Conservation (phyloP, 2,888 invertebrate species). For the Pammene aurita region DNA sequence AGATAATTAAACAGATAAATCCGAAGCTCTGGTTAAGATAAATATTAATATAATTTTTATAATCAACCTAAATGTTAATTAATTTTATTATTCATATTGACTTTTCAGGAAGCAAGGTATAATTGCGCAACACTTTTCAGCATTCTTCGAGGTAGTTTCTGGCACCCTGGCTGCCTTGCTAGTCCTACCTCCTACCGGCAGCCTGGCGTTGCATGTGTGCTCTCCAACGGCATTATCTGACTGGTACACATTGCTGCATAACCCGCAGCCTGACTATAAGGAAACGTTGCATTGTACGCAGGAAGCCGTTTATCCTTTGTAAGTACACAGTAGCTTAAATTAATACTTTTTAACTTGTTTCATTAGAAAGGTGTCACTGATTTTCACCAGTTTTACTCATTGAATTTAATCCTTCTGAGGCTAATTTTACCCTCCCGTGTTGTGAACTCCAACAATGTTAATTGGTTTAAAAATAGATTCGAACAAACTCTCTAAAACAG, state of each 20-base stretch:
- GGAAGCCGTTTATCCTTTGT: slow-evolving; percentile 99
- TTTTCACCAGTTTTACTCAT: too few species aligned
- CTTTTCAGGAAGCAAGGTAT: slow-evolving; percentile 89
- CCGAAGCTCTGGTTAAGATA: too few species aligned
- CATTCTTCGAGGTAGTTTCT: slow-evolving; percentile 90
- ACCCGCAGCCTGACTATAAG: slow-evolving; percentile 96
- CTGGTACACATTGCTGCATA: slow-evolving; percentile 98
- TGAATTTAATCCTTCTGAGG: too few species aligned
- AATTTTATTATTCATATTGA: not conserved
- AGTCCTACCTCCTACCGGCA: slow-evolving; percentile 91
- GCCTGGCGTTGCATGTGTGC: slow-evolving; percentile 90
- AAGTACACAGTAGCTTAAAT: slow-evolving; percentile 77
- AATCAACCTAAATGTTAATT: not conserved
- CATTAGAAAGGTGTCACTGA: too few species aligned
- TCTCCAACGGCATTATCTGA: slow-evolving; percentile 91
- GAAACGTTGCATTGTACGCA: slow-evolving; percentile 96
- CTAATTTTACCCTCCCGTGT: too few species aligned
- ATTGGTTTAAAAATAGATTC: too few species aligned
- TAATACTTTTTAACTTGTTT: too few species aligned
- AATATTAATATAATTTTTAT: not conserved
- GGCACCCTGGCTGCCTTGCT: slow-evolving; percentile 91
- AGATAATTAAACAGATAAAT: too few species aligned
- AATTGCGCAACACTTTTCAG: slow-evolving; percentile 90
- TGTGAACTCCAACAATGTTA: too few species aligned
- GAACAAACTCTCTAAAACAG: too few species aligned